phyloP scores from a whole-genome alignment of 2,113 vertebrate species.

The human (Homo sapiens) region GRCh38 chr3:7127501-7128000 shows the following conservation, averaged over 20 bases:
- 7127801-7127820: neutral
- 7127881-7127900: slow-evolving; percentile 42
- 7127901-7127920: neutral
- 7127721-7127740: neutral
- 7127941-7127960: neutral
- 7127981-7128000: neutral
- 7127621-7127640: neutral
- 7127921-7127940: slow-evolving; percentile 24
- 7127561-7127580: neutral
- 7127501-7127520: neutral
- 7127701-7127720: neutral
- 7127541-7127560: neutral
- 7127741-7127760: neutral
- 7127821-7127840: neutral
- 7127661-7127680: neutral
- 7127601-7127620: neutral
- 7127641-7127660: neutral
- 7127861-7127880: neutral
- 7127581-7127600: neutral
- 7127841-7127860: neutral
- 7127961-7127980: neutral
- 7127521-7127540: neutral
- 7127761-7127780: neutral
- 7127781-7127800: neutral
- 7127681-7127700: neutral